Evolutionary conservation across 2,797 vertebrate genomes (phyloP).

Genomic region (Cynodonichthys magdalenae): DNA sequence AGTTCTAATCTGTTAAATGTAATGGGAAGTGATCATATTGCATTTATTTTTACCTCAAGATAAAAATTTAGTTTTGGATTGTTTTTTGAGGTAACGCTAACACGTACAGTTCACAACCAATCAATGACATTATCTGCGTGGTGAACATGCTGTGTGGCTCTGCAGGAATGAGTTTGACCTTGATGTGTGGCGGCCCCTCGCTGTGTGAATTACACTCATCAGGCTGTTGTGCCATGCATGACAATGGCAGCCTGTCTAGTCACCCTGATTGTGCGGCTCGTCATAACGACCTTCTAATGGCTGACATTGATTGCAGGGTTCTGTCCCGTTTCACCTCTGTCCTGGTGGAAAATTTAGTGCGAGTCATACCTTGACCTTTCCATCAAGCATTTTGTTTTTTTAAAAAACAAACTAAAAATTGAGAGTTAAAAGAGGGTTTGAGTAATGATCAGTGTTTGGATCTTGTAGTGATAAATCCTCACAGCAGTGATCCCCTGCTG

Average conservation of each 20-base stretch:
- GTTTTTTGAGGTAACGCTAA: too few relatives aligned
- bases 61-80: too few relatives aligned
- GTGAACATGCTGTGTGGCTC: conserved; percentile 17
- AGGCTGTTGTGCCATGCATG: conserved; percentile 49
- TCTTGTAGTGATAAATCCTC: background rate
- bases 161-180: conserved; percentile 24
- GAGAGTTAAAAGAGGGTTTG: conserved; percentile 11
- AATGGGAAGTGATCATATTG: too few relatives aligned
- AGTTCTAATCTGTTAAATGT: too few relatives aligned
- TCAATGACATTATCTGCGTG: background rate
- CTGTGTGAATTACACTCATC: conserved; percentile 24
- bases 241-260: conserved; percentile 45
- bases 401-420: background rate
- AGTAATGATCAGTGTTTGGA: conserved; percentile 18
- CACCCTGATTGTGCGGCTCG: conserved; percentile 45
- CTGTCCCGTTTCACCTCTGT: conserved; percentile 37
- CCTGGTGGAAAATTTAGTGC: background rate
- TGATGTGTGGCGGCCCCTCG: conserved; percentile 20
- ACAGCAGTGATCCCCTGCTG: conserved; percentile 17
- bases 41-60: too few relatives aligned
- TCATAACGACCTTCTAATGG: conserved; percentile 44
- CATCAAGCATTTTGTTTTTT: background rate
- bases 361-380: conserved; percentile 1
- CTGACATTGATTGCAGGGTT: conserved; percentile 37
- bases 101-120: background rate